These are phyloP conservation scores for Drosophila teissieri DNA, from an alignment of 1,140 invertebrate species.

Conservation along the genomic window DNA sequence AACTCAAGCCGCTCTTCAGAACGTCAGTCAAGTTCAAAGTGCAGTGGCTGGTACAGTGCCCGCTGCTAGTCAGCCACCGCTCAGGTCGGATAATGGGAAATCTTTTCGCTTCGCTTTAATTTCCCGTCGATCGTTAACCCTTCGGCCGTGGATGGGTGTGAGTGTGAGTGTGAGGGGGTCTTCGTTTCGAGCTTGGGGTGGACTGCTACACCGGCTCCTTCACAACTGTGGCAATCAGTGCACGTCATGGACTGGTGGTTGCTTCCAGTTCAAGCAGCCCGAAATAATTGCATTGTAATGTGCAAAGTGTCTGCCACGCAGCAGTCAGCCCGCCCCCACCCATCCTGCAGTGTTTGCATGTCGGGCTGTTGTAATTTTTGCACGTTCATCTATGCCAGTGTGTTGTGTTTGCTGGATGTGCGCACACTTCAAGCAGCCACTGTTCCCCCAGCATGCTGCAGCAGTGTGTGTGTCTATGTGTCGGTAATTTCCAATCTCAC, in stretches of 20 bases:
- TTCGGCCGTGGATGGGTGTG: constrained; percentile 25
- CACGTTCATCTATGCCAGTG: constrained; percentile 64
- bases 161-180: neutral
- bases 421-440: constrained; percentile 8
- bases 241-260: constrained; percentile 57
- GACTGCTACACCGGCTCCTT: constrained; percentile 21
- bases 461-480: constrained; percentile 52
- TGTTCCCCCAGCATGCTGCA: constrained; percentile 2
- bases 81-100: constrained; percentile 23
- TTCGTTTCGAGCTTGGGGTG: constrained; percentile 19
- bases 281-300: constrained; percentile 84
- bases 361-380: constrained; percentile 77
- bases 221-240: constrained; percentile 69
- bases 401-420: constrained; percentile 18
- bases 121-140: constrained; percentile 81
- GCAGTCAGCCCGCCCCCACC: constrained; percentile 12
- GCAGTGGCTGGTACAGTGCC: constrained; percentile 40
- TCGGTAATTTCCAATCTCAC: constrained; percentile 82
- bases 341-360: constrained; percentile 53
- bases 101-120: constrained; percentile 70
- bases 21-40: constrained; percentile 82
- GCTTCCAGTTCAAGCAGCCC: constrained; percentile 75
- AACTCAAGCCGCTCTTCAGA: constrained; percentile 64
- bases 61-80: constrained; percentile 38
- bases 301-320: constrained; percentile 76